phyloP scores from a whole-genome alignment of 2,888 invertebrate genomes.

The Lasioglossum calceatum region DNA sequence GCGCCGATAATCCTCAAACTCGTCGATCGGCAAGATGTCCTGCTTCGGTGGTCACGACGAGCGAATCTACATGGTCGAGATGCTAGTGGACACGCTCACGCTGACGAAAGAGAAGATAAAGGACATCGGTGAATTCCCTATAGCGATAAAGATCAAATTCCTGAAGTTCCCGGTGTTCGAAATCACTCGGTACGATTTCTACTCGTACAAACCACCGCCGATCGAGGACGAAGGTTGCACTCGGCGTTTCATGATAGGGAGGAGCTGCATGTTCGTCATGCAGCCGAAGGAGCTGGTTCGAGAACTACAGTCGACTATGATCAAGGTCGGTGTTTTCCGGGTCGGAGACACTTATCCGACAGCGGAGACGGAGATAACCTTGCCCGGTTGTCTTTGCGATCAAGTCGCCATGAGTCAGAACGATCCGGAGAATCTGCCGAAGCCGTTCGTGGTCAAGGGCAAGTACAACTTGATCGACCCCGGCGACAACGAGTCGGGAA shows the following conservation, averaged over 20 bases:
- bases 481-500: constrained; percentile 79
- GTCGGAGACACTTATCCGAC: constrained; percentile 79
- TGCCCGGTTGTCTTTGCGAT: constrained; percentile 81
- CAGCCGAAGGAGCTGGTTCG: constrained; percentile 78
- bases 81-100: constrained; percentile 77
- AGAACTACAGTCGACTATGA: constrained; percentile 72
- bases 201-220: constrained; percentile 62
- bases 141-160: constrained; percentile 79
- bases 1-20: neutral
- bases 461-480: constrained; percentile 76
- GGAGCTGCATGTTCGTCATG: constrained; percentile 78
- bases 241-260: constrained; percentile 76
- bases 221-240: constrained; percentile 62
- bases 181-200: constrained; percentile 77
- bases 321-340: constrained; percentile 80
- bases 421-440: constrained; percentile 76
- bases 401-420: constrained; percentile 81
- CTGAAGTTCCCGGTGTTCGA: constrained; percentile 81
- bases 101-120: constrained; percentile 74
- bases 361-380: constrained; percentile 76
- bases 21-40: constrained; percentile 71
- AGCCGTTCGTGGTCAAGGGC: constrained; percentile 76
- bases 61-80: constrained; percentile 78
- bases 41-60: constrained; percentile 80
- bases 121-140: constrained; percentile 70